Evolutionary conservation across 2,888 invertebrate species (phyloP).

Genomic region (Archaeoteleia sp.): DNA sequence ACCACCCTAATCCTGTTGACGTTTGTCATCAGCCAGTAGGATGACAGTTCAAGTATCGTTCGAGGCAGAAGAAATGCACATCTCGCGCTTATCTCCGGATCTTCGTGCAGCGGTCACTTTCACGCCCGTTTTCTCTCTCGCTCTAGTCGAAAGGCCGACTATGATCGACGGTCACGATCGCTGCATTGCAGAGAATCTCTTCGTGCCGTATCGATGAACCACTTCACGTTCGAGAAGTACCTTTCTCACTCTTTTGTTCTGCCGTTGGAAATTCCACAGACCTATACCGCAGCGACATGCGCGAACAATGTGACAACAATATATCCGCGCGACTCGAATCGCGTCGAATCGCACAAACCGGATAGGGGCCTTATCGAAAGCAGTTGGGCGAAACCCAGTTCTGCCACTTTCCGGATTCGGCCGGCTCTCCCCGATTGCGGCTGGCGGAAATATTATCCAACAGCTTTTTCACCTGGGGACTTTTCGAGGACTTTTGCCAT

Average conservation of each 20-base stretch:
- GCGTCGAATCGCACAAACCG: too few relatives aligned
- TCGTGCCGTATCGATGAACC: conserved; percentile 29
- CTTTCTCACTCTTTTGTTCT: not conserved
- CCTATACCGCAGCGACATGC: too few relatives aligned
- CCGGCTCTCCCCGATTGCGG: not conserved
- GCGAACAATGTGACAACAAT: too few relatives aligned
- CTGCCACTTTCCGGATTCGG: conserved; percentile 6
- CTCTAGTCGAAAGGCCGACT: conserved; percentile 7
- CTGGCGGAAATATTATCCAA: not conserved
- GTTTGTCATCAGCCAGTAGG: conserved; percentile 80
- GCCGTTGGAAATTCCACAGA: too few relatives aligned
- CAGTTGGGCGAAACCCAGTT: conserved; percentile 1
- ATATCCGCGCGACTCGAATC: too few relatives aligned
- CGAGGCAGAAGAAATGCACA: conserved; percentile 35
- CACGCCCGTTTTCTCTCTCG: conserved; percentile 13
- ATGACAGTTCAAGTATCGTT: conserved; percentile 61
- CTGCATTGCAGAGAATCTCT: conserved; percentile 8
- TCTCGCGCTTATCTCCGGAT: conserved; percentile 10
- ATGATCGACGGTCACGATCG: conserved; percentile 13
- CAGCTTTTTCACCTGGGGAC: not conserved
- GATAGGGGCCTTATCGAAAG: conserved; percentile 4
- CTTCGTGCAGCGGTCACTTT: conserved; percentile 22
- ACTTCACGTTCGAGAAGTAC: conserved; percentile 14
- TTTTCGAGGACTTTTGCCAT: too few relatives aligned
- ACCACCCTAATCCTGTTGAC: conserved; percentile 87